Evolutionary conservation across 2,888 invertebrate genomes (phyloP), one percentile per base, ranked within the genome.

Genomic region (Furcula furcula): DNA sequence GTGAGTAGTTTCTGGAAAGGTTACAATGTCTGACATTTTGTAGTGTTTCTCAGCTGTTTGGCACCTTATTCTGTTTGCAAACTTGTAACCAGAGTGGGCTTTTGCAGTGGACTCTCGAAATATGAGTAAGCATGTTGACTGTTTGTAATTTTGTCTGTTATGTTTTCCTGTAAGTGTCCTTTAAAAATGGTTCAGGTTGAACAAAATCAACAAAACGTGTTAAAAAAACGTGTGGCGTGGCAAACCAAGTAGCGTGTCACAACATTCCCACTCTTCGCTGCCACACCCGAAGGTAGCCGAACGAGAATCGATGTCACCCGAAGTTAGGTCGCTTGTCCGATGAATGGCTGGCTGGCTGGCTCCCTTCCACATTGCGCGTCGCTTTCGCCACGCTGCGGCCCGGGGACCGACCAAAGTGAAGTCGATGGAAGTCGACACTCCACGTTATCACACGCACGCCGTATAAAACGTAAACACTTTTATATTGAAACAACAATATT

Each of bases 301-400:
- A 54, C 66, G 34, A 45, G 60, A 83, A 85, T 85, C 87, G 86
- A 86, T 87, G 85, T 73, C 76, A 76, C 58, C 63, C 83, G 85
- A 85, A 72, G 68, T 49, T 47, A 55, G 60, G 58, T 35, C 42
- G 55, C 57, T 50, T 51, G 55, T 55, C n/a, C 55, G 57, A 56
- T 57, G 45, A 60, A 55, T n/a, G n/a, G n/a, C n/a, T n/a, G n/a
- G n/a, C 37, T 43, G 45, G 37, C 10, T 43, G 48, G 39, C 58
- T 69, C 69, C 68, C 75, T 69, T 58, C 70, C 53, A 71, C 57
- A 53, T 32, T 60, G 60, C 67, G 76, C 67, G 50, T 62, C 70
- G 80, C 81, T 82, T 86, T 82, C 82, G 75, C 74, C 64, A 63
- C 68, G 70, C 61, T 57, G 40, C 52, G 42, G 25, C 35, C 43